phyloP scores from a whole-genome alignment of 2,113 vertebrate species.

The Willisornis vidua region DNA sequence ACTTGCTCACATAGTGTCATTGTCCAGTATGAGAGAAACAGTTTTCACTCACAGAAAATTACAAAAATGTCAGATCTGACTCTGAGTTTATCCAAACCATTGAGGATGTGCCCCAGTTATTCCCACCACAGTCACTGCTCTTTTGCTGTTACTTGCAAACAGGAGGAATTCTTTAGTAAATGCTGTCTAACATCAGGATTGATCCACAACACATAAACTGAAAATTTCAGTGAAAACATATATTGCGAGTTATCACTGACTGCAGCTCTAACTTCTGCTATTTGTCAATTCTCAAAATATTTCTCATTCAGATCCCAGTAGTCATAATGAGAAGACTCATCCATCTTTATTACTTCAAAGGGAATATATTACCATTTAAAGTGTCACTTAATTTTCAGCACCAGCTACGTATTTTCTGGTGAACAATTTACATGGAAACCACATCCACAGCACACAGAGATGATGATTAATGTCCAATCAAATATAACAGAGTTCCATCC shows the following conservation, averaged over 20 bases:
- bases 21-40: fast-evolving
- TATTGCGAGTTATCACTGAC: not conserved
- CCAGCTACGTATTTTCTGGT: not conserved
- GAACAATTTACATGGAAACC: slow-evolving; percentile 21
- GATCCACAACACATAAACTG: not conserved
- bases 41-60: not conserved
- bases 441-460: not conserved
- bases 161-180: not conserved
- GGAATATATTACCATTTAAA: slow-evolving; percentile 35
- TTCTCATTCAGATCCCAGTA: not conserved
- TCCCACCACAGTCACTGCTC: not conserved
- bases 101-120: not conserved
- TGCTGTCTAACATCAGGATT: not conserved
- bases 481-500: slow-evolving; percentile 18
- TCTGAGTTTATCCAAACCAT: not conserved
- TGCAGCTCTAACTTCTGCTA: not conserved
- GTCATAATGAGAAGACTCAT: slow-evolving; percentile 33
- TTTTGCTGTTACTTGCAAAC: not conserved
- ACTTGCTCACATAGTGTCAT: not conserved
- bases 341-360: slow-evolving; percentile 34
- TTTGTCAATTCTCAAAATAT: not conserved
- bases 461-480: slow-evolving; percentile 31
- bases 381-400: slow-evolving; percentile 37
- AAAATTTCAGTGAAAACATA: not conserved
- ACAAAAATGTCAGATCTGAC: not conserved